Evolutionary conservation across 2,888 invertebrate species (phyloP).

Genomic region (Mycogona germanica): DNA sequence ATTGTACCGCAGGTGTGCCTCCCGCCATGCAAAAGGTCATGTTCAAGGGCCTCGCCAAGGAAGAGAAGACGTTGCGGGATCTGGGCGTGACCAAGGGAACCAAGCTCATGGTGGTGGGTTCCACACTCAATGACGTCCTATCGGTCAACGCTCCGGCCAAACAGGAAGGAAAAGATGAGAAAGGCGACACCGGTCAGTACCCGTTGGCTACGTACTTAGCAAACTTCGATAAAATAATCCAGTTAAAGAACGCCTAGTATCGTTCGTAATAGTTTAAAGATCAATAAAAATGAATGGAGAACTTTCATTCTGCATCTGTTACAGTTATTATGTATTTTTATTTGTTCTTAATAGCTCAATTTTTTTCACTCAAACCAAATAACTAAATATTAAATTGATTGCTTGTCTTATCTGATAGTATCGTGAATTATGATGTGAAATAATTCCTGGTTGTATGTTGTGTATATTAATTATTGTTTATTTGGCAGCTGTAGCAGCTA

Average conservation of each 20-base stretch:
- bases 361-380: no score
- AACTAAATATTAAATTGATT: no score
- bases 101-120: slow-evolving; percentile 84
- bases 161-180: slow-evolving; percentile 31
- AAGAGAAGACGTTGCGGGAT: slow-evolving; percentile 62
- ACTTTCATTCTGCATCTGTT: no score
- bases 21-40: slow-evolving; percentile 78
- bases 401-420: no score
- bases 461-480: slow-evolving; percentile 9
- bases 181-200: slow-evolving; percentile 26
- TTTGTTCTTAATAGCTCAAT: no score
- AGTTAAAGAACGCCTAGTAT: no score
- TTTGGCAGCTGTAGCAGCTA: slow-evolving; percentile 27
- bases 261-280: no score
- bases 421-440: neutral
- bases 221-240: no score
- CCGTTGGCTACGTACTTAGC: neutral
- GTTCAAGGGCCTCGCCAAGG: slow-evolving; percentile 75
- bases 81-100: slow-evolving; percentile 66
- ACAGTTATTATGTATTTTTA: no score
- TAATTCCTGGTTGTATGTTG: neutral
- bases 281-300: no score
- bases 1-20: slow-evolving; percentile 62
- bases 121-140: slow-evolving; percentile 72
- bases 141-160: slow-evolving; percentile 59